phyloP scores from a whole-genome alignment of 2,797 vertebrate species.

The Xenentodon cancila region DNA sequence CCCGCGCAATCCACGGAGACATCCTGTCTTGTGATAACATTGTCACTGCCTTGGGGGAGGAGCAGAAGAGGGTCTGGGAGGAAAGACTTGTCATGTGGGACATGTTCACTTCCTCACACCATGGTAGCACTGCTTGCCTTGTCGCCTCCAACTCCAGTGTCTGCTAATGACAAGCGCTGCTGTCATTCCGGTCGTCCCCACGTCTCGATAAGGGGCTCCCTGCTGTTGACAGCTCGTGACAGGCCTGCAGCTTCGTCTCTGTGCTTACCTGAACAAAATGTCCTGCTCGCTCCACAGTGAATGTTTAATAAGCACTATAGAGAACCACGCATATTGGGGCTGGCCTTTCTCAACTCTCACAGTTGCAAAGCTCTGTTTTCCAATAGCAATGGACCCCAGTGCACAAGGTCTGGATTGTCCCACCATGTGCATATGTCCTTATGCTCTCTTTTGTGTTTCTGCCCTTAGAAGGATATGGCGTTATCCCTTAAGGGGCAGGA shows the following conservation, averaged over 20 bases:
- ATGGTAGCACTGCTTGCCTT: constrained; percentile 33
- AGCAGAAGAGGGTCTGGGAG: background rate
- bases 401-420: too few species aligned
- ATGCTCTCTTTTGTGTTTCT: too few species aligned
- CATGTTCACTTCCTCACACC: constrained; percentile 39
- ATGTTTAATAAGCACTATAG: constrained; percentile 2
- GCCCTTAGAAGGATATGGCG: too few species aligned
- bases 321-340: too few species aligned
- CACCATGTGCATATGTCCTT: too few species aligned
- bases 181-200: constrained; percentile 56
- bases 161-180: constrained; percentile 37
- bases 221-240: constrained; percentile 57
- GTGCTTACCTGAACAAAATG: constrained; percentile 52
- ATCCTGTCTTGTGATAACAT: constrained; percentile 53
- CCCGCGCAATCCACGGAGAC: constrained; percentile 29
- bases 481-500: too few species aligned
- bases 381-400: too few species aligned
- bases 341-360: too few species aligned
- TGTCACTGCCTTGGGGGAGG: constrained; percentile 31
- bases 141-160: constrained; percentile 55
- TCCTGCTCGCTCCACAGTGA: constrained; percentile 15
- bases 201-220: constrained; percentile 33
- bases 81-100: constrained; percentile 43
- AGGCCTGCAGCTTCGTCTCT: constrained; percentile 36
- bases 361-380: too few species aligned